phyloP scores from a whole-genome alignment of 2,888 invertebrate species.

The Argyresthia albistria region DNA sequence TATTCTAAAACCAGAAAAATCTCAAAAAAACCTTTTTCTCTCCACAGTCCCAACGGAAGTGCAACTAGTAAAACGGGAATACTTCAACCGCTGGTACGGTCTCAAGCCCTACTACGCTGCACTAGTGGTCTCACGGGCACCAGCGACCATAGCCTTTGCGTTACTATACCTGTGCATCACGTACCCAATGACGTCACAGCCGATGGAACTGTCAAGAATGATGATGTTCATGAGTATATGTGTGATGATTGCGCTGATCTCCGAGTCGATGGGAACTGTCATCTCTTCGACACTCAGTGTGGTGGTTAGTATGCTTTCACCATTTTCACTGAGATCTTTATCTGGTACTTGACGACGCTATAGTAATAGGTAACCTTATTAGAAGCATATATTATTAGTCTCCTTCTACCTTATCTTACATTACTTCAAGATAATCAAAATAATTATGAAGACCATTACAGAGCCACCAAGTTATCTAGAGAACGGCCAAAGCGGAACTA shows the following conservation, averaged over 20 bases:
- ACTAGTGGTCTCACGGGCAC: constrained; percentile 79
- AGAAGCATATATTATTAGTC: too few species aligned
- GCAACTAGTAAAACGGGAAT: constrained; percentile 82
- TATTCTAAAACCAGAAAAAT: too few species aligned
- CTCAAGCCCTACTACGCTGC: constrained; percentile 86
- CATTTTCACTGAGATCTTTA: neutral
- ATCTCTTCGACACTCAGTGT: constrained; percentile 83
- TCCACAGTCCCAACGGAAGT: constrained; percentile 85
- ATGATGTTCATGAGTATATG: constrained; percentile 80
- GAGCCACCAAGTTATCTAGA: too few species aligned
- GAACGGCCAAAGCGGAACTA: too few species aligned
- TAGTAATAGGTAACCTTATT: too few species aligned
- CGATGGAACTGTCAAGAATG: constrained; percentile 78
- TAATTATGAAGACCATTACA: too few species aligned
- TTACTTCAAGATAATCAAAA: too few species aligned
- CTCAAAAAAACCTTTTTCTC: constrained; percentile 6
- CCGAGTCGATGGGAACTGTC: constrained; percentile 84
- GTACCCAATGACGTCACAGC: constrained; percentile 83
- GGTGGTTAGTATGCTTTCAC: constrained; percentile 74
- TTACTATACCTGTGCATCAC: constrained; percentile 79
- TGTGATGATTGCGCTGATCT: constrained; percentile 80
- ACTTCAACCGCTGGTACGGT: constrained; percentile 90
- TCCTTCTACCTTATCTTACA: too few species aligned
- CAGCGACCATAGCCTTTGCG: constrained; percentile 78
- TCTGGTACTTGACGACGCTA: too few species aligned